Percentiles rank a stretch among this genome's conserved stretches.
These are phyloP conservation scores for Melipona beecheii DNA, from an alignment of 2,888 invertebrate genomes.

Conservation along the genomic window DNA sequence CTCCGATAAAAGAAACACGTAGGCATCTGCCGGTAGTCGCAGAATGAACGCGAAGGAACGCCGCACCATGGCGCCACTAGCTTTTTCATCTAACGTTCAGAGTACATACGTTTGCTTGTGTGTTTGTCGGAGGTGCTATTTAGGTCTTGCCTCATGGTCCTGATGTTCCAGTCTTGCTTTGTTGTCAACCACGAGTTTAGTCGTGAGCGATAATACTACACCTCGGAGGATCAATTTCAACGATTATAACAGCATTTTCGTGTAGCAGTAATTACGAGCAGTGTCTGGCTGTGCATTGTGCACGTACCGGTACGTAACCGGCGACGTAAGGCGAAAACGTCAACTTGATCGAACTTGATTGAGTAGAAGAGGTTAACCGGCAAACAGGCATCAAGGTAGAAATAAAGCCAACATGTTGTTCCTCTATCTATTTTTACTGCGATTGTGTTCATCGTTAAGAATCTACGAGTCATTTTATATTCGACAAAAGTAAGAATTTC, in stretches of 20 bases:
- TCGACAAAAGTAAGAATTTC: neutral
- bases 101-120: neutral
- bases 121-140: slow-evolving; percentile 62
- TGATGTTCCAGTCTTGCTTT: slow-evolving; percentile 62
- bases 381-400: slow-evolving; percentile 5
- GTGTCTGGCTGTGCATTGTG: slow-evolving; percentile 16
- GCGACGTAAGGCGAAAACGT: neutral
- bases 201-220: neutral
- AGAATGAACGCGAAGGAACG: neutral
- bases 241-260: neutral
- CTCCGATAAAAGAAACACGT: neutral
- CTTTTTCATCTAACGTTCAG: slow-evolving; percentile 8
- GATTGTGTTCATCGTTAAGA: neutral
- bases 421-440: too few relatives aligned
- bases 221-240: neutral
- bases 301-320: neutral
- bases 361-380: slow-evolving; percentile 7
- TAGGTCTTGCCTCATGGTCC: slow-evolving; percentile 67
- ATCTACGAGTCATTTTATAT: neutral
- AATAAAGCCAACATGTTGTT: neutral
- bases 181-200: slow-evolving; percentile 37
- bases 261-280: neutral
- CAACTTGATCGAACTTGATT: neutral
- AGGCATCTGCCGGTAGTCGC: neutral
- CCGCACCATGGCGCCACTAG: slow-evolving; percentile 45